These are phyloP conservation scores for Babylonia areolata DNA, from an alignment of 1,140 invertebrate genomes.

Conservation along the genomic window DNA sequence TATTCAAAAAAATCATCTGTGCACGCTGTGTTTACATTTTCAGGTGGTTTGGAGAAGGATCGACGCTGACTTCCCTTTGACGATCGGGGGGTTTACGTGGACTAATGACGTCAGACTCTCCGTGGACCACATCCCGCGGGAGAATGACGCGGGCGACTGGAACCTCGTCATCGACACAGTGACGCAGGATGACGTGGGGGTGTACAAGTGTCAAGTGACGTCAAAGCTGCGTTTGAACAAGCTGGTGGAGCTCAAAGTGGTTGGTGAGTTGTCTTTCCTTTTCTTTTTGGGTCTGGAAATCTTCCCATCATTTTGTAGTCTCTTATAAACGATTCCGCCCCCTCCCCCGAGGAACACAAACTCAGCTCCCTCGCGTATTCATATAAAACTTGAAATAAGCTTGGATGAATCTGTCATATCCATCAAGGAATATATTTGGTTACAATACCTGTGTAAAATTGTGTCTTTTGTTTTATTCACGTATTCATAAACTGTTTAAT, in stretches of 20 bases:
- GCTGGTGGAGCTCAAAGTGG: conserved; percentile 47
- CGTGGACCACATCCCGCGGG: conserved; percentile 59
- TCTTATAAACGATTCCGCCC: background rate
- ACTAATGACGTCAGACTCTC: conserved; percentile 43
- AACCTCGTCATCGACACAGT: conserved; percentile 48
- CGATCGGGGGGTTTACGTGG: conserved; percentile 54
- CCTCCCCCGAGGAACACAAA: too few relatives aligned
- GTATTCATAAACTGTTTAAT: too few relatives aligned
- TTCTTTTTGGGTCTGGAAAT: background rate
- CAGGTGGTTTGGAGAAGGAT: conserved; percentile 53
- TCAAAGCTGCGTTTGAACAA: conserved; percentile 27
- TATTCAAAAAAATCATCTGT: too few relatives aligned
- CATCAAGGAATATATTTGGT: too few relatives aligned
- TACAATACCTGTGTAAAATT: too few relatives aligned
- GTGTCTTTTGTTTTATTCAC: too few relatives aligned
- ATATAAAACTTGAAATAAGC: too few relatives aligned
- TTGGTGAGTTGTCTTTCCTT: conserved; percentile 37
- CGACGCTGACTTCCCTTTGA: conserved; percentile 45
- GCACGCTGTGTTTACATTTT: background rate
- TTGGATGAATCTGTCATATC: too few relatives aligned
- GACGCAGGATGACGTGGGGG: conserved; percentile 26
- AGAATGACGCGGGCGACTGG: conserved; percentile 42
- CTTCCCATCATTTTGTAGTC: background rate
- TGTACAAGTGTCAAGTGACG: conserved; percentile 54
- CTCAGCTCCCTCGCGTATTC: too few relatives aligned